Evolutionary conservation across 1,140 invertebrate species (phyloP).

Genomic region (Aphidius ervi): DNA sequence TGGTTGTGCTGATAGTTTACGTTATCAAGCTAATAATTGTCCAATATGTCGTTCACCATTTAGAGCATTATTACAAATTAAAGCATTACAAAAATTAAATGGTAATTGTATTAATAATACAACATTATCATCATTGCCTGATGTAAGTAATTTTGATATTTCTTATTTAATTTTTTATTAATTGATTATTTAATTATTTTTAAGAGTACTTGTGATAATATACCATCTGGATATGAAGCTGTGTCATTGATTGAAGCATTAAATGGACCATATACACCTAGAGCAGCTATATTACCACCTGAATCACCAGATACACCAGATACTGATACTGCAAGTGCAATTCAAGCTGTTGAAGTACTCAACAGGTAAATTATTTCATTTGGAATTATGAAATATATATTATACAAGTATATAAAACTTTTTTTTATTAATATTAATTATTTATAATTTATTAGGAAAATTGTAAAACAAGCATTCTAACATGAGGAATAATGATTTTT

Average conservation of each 20-base stretch:
- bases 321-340: slow-evolving; percentile 57
- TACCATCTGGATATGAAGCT: slow-evolving; percentile 90
- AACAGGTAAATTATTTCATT: slow-evolving; percentile 54
- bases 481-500: no score
- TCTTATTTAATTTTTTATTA: no score
- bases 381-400: neutral
- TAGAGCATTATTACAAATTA: slow-evolving; percentile 90
- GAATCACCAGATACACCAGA: slow-evolving; percentile 54
- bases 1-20: slow-evolving; percentile 91
- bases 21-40: slow-evolving; percentile 97
- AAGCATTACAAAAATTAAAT: slow-evolving; percentile 82
- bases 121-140: slow-evolving; percentile 50
- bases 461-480: no score
- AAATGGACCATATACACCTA: slow-evolving; percentile 81
- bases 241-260: slow-evolving; percentile 96
- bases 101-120: slow-evolving; percentile 52
- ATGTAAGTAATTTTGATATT: slow-evolving; percentile 37
- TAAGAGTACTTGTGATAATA: slow-evolving; percentile 70
- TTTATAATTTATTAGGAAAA: neutral
- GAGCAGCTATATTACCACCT: slow-evolving; percentile 55
- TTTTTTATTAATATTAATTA: neutral
- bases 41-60: slow-evolving; percentile 98
- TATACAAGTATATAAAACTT: neutral
- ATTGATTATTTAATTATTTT: slow-evolving; percentile 11
- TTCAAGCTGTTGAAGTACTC: slow-evolving; percentile 64